A percentile compares a stretch with the other conserved stretches of the same genome.
phyloP scores from a whole-genome alignment of 2,113 vertebrate genomes.

The Lamprologus callipterus region DNA sequence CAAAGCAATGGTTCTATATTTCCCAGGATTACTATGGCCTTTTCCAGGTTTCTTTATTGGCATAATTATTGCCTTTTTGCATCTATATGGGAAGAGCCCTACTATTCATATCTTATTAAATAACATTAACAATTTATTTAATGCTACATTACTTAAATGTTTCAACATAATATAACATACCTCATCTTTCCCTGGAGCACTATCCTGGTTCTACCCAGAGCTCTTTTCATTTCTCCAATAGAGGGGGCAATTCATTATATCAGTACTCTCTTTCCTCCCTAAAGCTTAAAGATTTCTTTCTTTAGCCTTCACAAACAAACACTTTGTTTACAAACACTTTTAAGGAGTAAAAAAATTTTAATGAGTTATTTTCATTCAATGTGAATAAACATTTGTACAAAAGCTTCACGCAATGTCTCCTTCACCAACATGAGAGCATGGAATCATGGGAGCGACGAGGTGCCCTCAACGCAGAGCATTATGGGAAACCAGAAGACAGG shows the following conservation, averaged over 20 bases:
- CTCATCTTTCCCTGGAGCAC: not conserved
- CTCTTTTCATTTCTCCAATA: not conserved
- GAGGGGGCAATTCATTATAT: not conserved
- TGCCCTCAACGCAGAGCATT: not conserved
- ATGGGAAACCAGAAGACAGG: not conserved
- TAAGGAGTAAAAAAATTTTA: rapidly evolving
- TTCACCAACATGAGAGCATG: not conserved
- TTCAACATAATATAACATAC: not conserved
- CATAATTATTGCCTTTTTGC: not conserved
- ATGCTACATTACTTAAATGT: not conserved
- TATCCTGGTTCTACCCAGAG: not conserved
- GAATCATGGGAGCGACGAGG: not conserved
- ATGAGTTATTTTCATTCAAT: conserved; percentile 14
- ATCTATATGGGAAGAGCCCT: not conserved
- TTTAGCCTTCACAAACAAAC: not conserved
- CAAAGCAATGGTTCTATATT: not conserved
- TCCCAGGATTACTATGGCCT: not conserved
- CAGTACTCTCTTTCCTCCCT: not conserved
- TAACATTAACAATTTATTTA: not conserved
- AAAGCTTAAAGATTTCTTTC: not conserved
- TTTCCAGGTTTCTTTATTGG: not conserved
- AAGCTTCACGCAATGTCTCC: not conserved
- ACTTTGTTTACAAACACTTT: not conserved
- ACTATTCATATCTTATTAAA: not conserved
- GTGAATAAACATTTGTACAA: not conserved